phyloP scores from a whole-genome alignment of 2,888 invertebrate species.

The Cylindroiulus punctatus region DNA sequence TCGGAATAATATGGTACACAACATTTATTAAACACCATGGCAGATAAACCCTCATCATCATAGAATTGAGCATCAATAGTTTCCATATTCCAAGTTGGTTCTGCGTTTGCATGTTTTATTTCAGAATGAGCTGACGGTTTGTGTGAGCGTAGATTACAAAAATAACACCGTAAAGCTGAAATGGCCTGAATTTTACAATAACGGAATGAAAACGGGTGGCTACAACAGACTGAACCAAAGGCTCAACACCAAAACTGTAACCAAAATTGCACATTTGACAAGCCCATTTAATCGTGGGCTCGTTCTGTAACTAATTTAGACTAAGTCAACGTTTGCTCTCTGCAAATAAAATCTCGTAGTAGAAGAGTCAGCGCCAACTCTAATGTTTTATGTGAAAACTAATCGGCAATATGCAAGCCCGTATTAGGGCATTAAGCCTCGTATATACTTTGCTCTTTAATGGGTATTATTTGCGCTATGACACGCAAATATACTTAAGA shows the following conservation, averaged over 20 bases:
- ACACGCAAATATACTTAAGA: conserved; percentile 43
- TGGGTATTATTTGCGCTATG: conserved; percentile 47
- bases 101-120: no score
- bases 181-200: neutral
- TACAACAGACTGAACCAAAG: neutral
- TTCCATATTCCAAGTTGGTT: no score
- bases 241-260: neutral
- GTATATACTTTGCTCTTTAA: conserved; percentile 39
- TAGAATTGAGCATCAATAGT: no score
- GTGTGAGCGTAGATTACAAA: no score
- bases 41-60: no score
- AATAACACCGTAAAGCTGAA: neutral
- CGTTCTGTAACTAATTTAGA: conserved; percentile 28
- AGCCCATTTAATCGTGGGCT: neutral
- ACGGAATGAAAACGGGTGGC: neutral
- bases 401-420: conserved; percentile 24
- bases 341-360: neutral
- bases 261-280: conserved; percentile 1
- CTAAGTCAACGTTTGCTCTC: neutral
- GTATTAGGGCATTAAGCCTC: conserved; percentile 34
- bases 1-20: no score
- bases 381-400: conserved; percentile 30
- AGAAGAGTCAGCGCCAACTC: conserved; percentile 4
- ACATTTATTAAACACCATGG: no score
- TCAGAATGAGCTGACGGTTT: no score